Percentiles rank a stretch among this genome's conserved stretches.
Evolutionary conservation across 2,113 vertebrate genomes (phyloP).

Genomic region (Etheostoma spectabile): DNA sequence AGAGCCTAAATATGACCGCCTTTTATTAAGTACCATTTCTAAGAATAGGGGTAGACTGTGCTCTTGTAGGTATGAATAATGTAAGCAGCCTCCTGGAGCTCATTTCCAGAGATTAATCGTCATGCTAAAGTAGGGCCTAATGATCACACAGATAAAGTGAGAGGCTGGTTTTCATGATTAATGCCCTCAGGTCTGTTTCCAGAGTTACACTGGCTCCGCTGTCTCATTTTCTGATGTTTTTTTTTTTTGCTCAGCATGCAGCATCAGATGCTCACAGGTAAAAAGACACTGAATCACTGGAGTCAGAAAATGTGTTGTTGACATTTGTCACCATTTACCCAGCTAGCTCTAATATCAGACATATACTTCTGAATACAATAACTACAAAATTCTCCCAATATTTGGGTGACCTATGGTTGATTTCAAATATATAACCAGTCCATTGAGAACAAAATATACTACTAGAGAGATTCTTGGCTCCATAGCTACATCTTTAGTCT

Average conservation of each 20-base stretch:
- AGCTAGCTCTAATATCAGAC: not conserved
- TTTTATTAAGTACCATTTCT: slow-evolving; percentile 77
- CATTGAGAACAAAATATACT: not conserved
- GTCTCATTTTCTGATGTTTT: slow-evolving; percentile 30
- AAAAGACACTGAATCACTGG: slow-evolving; percentile 28
- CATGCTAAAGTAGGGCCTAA: slow-evolving; percentile 68
- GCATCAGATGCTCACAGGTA: slow-evolving; percentile 15
- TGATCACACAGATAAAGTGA: slow-evolving; percentile 79
- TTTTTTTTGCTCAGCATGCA: slow-evolving; percentile 6
- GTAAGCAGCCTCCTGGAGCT: slow-evolving; percentile 77
- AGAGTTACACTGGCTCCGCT: slow-evolving; percentile 29
- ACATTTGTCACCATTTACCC: not conserved
- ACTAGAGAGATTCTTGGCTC: not conserved
- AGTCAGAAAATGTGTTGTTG: not conserved
- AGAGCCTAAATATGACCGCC: slow-evolving; percentile 63
- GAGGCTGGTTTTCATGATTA: slow-evolving; percentile 74
- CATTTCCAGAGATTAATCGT: slow-evolving; percentile 79
- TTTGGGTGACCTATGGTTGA: slow-evolving; percentile 1
- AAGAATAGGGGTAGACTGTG: slow-evolving; percentile 75
- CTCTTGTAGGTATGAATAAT: slow-evolving; percentile 82
- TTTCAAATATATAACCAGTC: not conserved
- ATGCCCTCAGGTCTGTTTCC: slow-evolving; percentile 61
- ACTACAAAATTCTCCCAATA: not conserved
- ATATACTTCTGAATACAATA: not conserved
- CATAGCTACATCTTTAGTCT: not conserved